A percentile compares a stretch with the other conserved stretches of the same genome.
Evolutionary conservation across 2,797 vertebrate genomes (phyloP).

Genomic region (Adelosebastes latens): DNA sequence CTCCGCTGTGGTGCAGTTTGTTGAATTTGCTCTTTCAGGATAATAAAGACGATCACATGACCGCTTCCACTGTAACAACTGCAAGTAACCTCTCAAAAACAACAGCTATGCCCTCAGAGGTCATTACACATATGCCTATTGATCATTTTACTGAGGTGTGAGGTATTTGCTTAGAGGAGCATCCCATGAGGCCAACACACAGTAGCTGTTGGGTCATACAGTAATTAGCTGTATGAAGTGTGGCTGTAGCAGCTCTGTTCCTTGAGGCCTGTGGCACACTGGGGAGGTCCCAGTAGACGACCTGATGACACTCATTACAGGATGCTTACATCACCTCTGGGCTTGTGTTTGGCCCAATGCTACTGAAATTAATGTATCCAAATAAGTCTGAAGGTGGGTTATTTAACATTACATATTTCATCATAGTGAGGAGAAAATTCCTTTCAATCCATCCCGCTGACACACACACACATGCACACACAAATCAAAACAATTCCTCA

Average conservation of each 20-base stretch:
- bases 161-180: not conserved
- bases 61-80: not conserved
- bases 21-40: not conserved
- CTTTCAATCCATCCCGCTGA: not conserved
- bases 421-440: not conserved
- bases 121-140: not conserved
- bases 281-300: not conserved
- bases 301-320: not conserved
- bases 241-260: not conserved
- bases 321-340: constrained; percentile 10
- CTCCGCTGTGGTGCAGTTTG: not conserved
- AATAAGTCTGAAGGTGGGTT: not conserved
- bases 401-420: not conserved
- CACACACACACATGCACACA: not conserved
- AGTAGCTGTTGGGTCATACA: not conserved
- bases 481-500: not conserved
- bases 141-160: not conserved
- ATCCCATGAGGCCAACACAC: not conserved
- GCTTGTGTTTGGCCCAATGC: not conserved
- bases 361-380: not conserved
- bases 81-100: not conserved
- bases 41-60: not conserved
- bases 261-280: not conserved
- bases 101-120: not conserved
- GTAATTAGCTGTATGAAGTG: not conserved